Evolutionary conservation across 1,140 invertebrate species (phyloP).

Genomic region (Rhagoletis zephyria): DNA sequence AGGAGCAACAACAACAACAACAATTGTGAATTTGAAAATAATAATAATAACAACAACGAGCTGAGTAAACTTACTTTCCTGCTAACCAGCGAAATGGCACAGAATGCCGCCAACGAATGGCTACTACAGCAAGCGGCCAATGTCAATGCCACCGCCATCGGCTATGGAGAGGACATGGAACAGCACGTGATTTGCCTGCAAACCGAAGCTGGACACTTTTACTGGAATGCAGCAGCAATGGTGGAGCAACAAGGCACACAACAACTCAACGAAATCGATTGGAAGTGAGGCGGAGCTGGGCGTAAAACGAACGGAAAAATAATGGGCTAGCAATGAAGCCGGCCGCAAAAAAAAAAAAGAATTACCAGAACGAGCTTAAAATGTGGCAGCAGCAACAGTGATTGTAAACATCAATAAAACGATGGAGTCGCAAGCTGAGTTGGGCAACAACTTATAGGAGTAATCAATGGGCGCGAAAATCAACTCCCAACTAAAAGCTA

Average conservation of each 20-base stretch:
- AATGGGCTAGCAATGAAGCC: neutral
- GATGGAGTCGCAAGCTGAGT: too few relatives aligned
- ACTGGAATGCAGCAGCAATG: constrained; percentile 36
- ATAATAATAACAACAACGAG: constrained; percentile 40
- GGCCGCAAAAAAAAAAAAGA: neutral
- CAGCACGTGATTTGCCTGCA: constrained; percentile 47
- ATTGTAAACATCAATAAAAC: too few relatives aligned
- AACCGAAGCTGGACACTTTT: constrained; percentile 53
- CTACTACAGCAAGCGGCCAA: constrained; percentile 61
- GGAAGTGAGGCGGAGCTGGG: neutral
- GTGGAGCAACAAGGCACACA: neutral
- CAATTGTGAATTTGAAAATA: constrained; percentile 60
- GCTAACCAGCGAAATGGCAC: constrained; percentile 63
- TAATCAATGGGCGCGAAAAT: neutral
- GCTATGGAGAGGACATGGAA: constrained; percentile 19
- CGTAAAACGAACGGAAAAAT: neutral
- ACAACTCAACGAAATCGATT: neutral
- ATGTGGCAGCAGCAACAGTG: neutral
- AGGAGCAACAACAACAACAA: constrained; percentile 56
- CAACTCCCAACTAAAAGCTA: neutral
- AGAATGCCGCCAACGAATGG: constrained; percentile 69
- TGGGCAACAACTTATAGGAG: neutral
- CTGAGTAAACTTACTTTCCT: neutral
- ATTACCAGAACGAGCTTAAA: neutral
- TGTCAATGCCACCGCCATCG: constrained; percentile 53